Evolutionary conservation across 92 coral and sea anemone genomes (phyloP), one percentile per base, ranked within the genome.

Genomic region (Desmophyllum pertusum): DNA sequence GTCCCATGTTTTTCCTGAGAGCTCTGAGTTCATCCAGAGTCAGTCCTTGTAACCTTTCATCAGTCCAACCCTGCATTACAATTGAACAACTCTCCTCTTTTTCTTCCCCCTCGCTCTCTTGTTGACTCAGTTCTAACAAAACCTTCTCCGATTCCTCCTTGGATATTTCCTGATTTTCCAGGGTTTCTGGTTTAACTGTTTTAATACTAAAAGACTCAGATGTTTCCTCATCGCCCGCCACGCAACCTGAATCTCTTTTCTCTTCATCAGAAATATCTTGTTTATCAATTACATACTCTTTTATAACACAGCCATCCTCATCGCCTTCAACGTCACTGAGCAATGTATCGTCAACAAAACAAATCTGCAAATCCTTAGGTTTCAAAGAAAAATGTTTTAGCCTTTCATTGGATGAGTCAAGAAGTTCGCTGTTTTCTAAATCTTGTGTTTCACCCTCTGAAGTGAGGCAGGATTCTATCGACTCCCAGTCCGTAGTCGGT

Each of bases 401-500:
- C 51, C 85, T 81, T 38, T 94, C 86, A 79, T 88, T 93, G 27
- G 95, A 83, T 17, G 90, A 86, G 70, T 91, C 95, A 17, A 73
- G 84, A 5, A 85, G 82, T 69, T 94, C 95, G n/a, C 74, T 89
- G 77, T 90, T 75, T 68, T 94, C 97, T 70, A 79, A 67, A 38
- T 89, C 93, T 19, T 87, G 91, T 1, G 80, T 84, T 65, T 94
- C 93, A 46, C 90, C 89, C 86, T 92, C 92, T 27, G 97, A 92
- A 14, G 91, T 94, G 72, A 97, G 70, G 74, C 97, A 93, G 25
- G 98, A 93, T 71, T 97, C 99, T 68, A 97, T 97, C 3, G 97
- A 94, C 50, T 94, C 97, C 99, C 99, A 97, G 85, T 97, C 99
- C 23, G 99, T 97, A 30, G 95, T 92, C 0, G 99, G 98, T 5